Evolutionary conservation across 2,113 vertebrate species (phyloP), one percentile per base, ranked within the genome.

Genomic region (Hippocampus guttulatus): DNA sequence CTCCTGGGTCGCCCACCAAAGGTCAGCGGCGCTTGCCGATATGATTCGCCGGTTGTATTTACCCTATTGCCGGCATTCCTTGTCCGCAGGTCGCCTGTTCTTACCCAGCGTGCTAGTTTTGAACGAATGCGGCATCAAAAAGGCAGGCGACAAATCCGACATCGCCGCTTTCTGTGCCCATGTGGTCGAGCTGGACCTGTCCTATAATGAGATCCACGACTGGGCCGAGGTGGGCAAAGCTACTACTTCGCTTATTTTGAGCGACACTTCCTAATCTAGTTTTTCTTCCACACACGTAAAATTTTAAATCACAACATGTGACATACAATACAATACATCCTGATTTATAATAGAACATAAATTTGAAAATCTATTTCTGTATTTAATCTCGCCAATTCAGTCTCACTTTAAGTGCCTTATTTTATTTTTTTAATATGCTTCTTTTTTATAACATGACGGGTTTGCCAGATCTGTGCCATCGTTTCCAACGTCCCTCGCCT

Each of bases 1-100:
- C 95, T 0, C 95, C 97, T 76, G 96, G 95, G 18, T 98, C 97
- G 0, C 96, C 96, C 2, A 91, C 96, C 91, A 98, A 98, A 95
- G 95, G 97, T 98, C 68, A 83, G 63, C 5, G 8, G 21, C 23
- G 54, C 60, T 21, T 2, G 6, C 25, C 4, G 23, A 2, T 7
- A 4, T 14, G 6, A 20, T 14, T 15, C 52, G 18, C 23, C 27
- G 40, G 12, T 43, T 1, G 2, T 66, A 8, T 54, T 16, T 11
- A 33, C 25, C 30, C n/a, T 43, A 4, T 60, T 18, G 2, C 21
- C 21, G 3, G 41, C 64, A 20, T 8, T 64, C 9, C 40, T 38
- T 38, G 68, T 0, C 61, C 58, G 40, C 88, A 98, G 97, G 95
- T 81, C 94, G 94, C 25, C 93, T 99, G 79, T 98, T 96, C 89